Base-by-base conservation (phyloP, 2,888 invertebrate species). In the Watsonalla binaria region DNA sequence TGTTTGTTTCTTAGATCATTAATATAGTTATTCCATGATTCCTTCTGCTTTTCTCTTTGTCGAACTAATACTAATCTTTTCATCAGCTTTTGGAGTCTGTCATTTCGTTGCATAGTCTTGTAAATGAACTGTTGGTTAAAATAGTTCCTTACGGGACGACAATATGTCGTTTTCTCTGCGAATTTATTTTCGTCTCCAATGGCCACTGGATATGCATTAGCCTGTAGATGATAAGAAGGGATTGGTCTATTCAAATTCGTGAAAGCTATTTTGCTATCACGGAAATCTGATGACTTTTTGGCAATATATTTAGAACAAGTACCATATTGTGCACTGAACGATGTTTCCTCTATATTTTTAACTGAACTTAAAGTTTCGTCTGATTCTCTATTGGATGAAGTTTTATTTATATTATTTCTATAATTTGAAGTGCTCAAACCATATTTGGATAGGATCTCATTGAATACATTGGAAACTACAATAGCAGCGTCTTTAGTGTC, bases 11-110 rank as follows among this genome's bases (percentile, higher is more conserved):
- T 82, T 42, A 86, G 65, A 45, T 77, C 68, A 46, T 82, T 81
- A n/a, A 89, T 81, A 48, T 80, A 85, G 53, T 80, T 84, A 57
- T 84, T 81, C 82, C 84, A 85, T 1, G 69, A 61, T 54, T 80
- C 76, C 47, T 63, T 70, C 51, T 80, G 69, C 61, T 79, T 84
- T 55, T 84, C 81, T 54, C 56, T 77, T 57, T 79, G 72, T 59
- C 84, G 70, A 4, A 66, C 70, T 45, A 67, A 52, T 8, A 75
- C 63, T 45, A 88, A 55, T 54, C 74, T 78, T 49, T 65, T 73
- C 0, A 86, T 69, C 14, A 86, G 55, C 15, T 54, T 58, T 50
- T 81, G 76, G 15, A 88, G 60, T 58, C 64, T 82, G 2, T 58
- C 68, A 49, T 85, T 82, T 65, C 63, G 78, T 64, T 80, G 72